Evolutionary conservation across 2,888 invertebrate genomes (phyloP).

Genomic region (Rhorus exstirpatorius): DNA sequence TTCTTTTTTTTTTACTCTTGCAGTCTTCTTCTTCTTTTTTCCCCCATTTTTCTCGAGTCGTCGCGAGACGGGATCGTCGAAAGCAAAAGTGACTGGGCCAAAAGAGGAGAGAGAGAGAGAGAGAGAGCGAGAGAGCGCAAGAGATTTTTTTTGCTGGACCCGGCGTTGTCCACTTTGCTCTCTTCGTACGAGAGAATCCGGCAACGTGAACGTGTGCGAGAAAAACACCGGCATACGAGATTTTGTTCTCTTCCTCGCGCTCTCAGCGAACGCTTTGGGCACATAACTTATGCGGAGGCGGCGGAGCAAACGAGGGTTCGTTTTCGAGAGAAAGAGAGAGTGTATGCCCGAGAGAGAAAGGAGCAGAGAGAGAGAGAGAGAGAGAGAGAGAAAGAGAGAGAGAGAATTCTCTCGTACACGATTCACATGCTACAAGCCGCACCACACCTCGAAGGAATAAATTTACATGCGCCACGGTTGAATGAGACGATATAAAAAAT

Average conservation of each 20-base stretch:
- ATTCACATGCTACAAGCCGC: constrained; percentile 77
- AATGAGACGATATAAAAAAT: constrained; percentile 69
- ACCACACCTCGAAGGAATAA: constrained; percentile 83
- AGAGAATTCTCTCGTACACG: constrained; percentile 62
- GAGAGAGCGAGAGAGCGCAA: constrained; percentile 25
- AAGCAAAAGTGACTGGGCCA: constrained; percentile 78
- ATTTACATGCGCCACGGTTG: constrained; percentile 81
- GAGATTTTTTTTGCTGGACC: constrained; percentile 40
- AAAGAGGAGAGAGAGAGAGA: constrained; percentile 43
- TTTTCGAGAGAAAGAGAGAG: constrained; percentile 53
- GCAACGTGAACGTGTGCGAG: constrained; percentile 40
- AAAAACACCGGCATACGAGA: constrained; percentile 25
- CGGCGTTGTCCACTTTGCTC: constrained; percentile 40
- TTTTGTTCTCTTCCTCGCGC: constrained; percentile 36
- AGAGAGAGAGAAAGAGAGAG: constrained; percentile 6
- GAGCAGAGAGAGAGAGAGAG: constrained; percentile 24
- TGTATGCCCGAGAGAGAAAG: not conserved
- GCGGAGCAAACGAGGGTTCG: constrained; percentile 66
- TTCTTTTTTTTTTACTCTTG: constrained; percentile 39
- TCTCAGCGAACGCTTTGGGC: constrained; percentile 57
- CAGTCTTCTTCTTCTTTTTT: constrained; percentile 40
- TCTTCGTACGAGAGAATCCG: constrained; percentile 46
- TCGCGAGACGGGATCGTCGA: constrained; percentile 72
- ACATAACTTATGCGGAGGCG: constrained; percentile 81
- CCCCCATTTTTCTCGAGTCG: constrained; percentile 54